These are phyloP conservation scores for Thymelicus sylvestris DNA, from an alignment of 2,888 invertebrate genomes.

Conservation along the genomic window DNA sequence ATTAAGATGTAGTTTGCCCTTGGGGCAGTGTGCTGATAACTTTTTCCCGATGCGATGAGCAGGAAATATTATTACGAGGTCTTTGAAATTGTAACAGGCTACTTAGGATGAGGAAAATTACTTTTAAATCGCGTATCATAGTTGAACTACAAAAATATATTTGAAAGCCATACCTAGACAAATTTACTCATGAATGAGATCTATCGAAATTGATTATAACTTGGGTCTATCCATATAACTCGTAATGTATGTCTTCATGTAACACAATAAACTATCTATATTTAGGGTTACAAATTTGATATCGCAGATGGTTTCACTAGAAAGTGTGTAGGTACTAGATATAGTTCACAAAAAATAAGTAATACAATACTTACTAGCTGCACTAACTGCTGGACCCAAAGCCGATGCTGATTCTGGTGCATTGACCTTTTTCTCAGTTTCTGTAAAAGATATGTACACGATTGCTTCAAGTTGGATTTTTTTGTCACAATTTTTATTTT, in stretches of 20 bases:
- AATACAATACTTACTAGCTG: slow-evolving; percentile 68
- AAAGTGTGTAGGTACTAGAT: too few species aligned
- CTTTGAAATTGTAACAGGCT: neutral
- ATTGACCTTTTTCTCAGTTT: slow-evolving; percentile 70
- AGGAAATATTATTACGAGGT: neutral
- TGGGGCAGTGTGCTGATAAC: neutral
- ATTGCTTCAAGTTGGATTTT: neutral
- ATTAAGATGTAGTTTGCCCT: neutral
- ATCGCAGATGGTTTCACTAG: too few species aligned
- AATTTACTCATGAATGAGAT: too few species aligned
- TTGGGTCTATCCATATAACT: too few species aligned
- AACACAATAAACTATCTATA: too few species aligned
- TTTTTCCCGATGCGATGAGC: neutral
- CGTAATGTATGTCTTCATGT: too few species aligned
- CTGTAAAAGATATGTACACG: slow-evolving; percentile 49
- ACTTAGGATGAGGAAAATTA: neutral
- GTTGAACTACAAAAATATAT: too few species aligned
- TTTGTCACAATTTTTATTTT: too few species aligned
- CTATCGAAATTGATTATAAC: too few species aligned
- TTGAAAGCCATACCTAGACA: too few species aligned
- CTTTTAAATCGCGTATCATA: neutral
- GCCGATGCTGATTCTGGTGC: slow-evolving; percentile 69
- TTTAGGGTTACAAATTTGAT: too few species aligned
- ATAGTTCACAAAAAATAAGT: slow-evolving; percentile 2
- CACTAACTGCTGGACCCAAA: slow-evolving; percentile 77